Evolutionary conservation across 2,797 vertebrate genomes (phyloP).

Genomic region (Melanotaenia parkinsoni): DNA sequence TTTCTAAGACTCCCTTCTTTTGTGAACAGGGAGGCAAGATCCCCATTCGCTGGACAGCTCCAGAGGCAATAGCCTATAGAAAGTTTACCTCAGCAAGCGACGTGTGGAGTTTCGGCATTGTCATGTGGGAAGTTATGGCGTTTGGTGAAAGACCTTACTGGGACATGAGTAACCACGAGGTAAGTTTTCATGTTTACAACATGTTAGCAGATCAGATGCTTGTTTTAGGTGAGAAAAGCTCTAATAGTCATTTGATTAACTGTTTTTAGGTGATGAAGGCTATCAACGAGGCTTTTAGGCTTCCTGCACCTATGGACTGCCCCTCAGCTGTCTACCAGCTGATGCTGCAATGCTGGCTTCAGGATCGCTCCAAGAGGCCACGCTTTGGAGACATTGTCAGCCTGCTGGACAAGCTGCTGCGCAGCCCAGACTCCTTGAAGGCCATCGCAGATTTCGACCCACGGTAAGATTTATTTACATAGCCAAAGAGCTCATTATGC

Average conservation of each 20-base stretch:
- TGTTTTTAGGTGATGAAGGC: conserved; percentile 94
- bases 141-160: conserved; percentile 96
- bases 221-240: neutral
- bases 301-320: conserved; percentile 95
- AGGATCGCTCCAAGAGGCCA: conserved; percentile 92
- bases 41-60: conserved; percentile 97
- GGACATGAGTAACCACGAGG: conserved; percentile 91
- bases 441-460: conserved; percentile 95
- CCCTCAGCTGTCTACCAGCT: conserved; percentile 96
- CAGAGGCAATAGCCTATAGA: conserved; percentile 95
- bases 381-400: conserved; percentile 93
- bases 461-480: conserved; percentile 81
- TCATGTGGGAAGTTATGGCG: conserved; percentile 99
- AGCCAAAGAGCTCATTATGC: conserved; percentile 3
- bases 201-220: neutral
- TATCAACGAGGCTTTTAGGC: conserved; percentile 95
- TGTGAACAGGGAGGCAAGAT: conserved; percentile 92
- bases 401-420: conserved; percentile 95
- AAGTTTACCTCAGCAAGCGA: conserved; percentile 98
- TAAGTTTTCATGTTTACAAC: conserved; percentile 37
- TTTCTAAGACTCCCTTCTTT: conserved; percentile 1
- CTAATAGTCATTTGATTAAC: conserved; percentile 11
- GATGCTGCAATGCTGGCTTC: conserved; percentile 98
- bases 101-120: conserved; percentile 97
- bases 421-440: conserved; percentile 93